A percentile compares a stretch with the other conserved stretches of the same genome.
These are phyloP conservation scores for Echinarachnius parma DNA, from an alignment of 53 echinoderm and acorn worm species.

Conservation along the genomic window DNA sequence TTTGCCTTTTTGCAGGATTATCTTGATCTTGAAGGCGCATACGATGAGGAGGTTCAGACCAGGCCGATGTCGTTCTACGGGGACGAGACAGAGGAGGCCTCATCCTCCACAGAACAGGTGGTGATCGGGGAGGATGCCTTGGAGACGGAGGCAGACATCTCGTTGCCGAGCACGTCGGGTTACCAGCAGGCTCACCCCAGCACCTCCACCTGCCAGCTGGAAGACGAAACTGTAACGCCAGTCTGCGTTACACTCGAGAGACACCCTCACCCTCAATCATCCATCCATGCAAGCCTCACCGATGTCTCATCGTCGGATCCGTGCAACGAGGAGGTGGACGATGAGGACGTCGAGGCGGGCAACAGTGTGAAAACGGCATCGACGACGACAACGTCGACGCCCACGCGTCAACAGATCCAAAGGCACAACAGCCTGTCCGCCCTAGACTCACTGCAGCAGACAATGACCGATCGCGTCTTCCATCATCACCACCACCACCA, in stretches of 20 bases:
- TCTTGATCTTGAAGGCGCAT: constrained; percentile 77
- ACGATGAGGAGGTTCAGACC: constrained; percentile 66
- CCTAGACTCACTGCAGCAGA: constrained; percentile 43
- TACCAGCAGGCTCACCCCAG: constrained; percentile 40
- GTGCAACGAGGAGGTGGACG: constrained; percentile 37
- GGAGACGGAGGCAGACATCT: constrained; percentile 40
- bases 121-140: constrained; percentile 45
- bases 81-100: constrained; percentile 57
- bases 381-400: constrained; percentile 1
- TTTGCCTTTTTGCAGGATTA: constrained; percentile 70
- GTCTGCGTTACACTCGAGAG: constrained; percentile 58
- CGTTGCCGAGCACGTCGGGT: constrained; percentile 38
- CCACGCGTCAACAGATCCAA: constrained; percentile 10
- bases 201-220: constrained; percentile 34
- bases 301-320: constrained; percentile 41
- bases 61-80: constrained; percentile 63
- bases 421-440: constrained; percentile 37
- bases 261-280: constrained; percentile 2
- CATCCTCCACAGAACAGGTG: constrained; percentile 47
- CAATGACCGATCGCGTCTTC: constrained; percentile 25
- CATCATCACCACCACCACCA: constrained; percentile 52
- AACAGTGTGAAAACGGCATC: not conserved
- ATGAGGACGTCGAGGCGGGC: constrained; percentile 27
- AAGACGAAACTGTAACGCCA: constrained; percentile 25
- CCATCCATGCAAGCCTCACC: constrained; percentile 41